Conservation (phyloP, 2,113 vertebrate genomes). For the Nesogale talazaci region DNA sequence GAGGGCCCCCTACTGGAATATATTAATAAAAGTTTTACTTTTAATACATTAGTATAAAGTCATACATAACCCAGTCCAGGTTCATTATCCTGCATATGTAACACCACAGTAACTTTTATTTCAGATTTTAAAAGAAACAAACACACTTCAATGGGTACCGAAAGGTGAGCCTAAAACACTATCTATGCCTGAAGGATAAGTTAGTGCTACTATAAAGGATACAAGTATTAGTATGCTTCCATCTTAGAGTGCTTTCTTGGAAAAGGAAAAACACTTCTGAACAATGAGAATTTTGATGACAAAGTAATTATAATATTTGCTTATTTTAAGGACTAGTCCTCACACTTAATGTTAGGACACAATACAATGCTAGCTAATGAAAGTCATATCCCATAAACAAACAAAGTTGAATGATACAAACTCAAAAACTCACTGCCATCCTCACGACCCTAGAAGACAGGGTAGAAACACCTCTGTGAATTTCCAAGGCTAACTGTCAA, state of each 20-base stretch:
- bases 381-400: background rate
- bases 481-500: too few relatives aligned
- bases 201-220: background rate
- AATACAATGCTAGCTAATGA: constrained; percentile 28
- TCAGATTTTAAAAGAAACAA: constrained; percentile 48
- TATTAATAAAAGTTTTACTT: background rate
- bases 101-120: background rate
- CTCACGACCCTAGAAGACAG: too few relatives aligned
- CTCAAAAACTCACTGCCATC: too few relatives aligned
- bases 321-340: constrained; percentile 23
- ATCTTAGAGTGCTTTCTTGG: background rate
- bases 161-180: background rate
- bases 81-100: background rate
- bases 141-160: constrained; percentile 18
- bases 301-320: background rate
- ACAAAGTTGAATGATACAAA: background rate
- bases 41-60: background rate
- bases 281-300: constrained; percentile 13
- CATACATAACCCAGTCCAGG: background rate
- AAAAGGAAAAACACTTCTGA: constrained; percentile 23
- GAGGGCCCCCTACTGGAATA: background rate
- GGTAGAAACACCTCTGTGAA: too few relatives aligned
- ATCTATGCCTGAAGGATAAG: background rate
- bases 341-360: constrained; percentile 32
- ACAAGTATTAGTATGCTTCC: background rate